Base-by-base conservation (phyloP, 2,888 invertebrate species). In the Trachelus troglodyta region DNA sequence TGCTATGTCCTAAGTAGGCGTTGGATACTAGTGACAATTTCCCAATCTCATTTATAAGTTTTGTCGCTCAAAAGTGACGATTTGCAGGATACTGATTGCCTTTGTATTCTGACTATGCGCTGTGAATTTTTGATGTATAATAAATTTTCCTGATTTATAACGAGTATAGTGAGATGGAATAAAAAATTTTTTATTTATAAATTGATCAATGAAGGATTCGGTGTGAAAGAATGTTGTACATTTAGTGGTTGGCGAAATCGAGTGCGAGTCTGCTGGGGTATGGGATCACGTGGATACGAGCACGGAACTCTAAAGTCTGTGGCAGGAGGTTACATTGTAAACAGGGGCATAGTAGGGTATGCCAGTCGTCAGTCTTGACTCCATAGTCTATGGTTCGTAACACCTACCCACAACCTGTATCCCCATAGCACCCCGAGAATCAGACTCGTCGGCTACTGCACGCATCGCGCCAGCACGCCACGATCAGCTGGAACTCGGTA, bases 401-500 rank as follows among this genome's bases (percentile, higher is more conserved):
- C 56, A 56, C 56, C 56, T 56, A 56, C 2, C 23, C 56, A 23
- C 56, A 56, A 56, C 56, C 56, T 23, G 56, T 56, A 56, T 56
- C 56, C 56, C 56, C 56, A 56, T 56, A 23, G 56, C 56, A 23
- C 23, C 23, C 23, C 9, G 56, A 23, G 56, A 56, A 56, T 56
- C 71, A 71, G 30, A 71, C 71, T 31, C 71, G 56, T 56, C 56
- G 56, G 56, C 56, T 56, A 34, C 71, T 31, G 71, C 71, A 71
- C 71, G 84, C 82, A 77, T 81, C 82, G 79, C 79, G 77, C 79
- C 81, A 80, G 80, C 82, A 84, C 85, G 84, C 87, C 85, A 83
- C 86, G 86, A 86, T 85, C 86, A 87, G 87, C 88, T 87, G 83
- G 85, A 85, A 85, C 83, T 85, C 84, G 81, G 56, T 56, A 87